Percentiles rank a stretch among this genome's conserved stretches.
Conservation (phyloP, 2,888 invertebrate genomes). For the Hirudinaria manillensis region DNA sequence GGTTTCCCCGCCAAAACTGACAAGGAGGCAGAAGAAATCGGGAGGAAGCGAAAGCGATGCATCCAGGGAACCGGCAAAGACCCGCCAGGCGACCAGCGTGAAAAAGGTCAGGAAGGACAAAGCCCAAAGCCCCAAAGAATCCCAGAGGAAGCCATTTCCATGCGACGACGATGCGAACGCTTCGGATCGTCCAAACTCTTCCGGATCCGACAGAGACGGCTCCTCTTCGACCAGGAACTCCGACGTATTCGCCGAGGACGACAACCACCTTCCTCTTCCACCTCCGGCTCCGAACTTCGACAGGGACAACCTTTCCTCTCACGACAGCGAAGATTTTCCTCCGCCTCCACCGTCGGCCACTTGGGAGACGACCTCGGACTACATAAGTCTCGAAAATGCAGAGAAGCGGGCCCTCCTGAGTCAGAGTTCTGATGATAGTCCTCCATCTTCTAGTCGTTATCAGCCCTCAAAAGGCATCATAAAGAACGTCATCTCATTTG, state of each 20-base stretch:
- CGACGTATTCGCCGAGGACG: constrained; percentile 4
- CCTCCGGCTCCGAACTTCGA: background rate
- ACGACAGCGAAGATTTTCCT: constrained; percentile 23
- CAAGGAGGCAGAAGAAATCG: constrained; percentile 30
- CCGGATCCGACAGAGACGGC: constrained; percentile 8
- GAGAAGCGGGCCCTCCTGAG: background rate
- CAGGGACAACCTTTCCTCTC: background rate
- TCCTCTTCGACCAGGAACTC: constrained; percentile 16
- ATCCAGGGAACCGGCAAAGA: background rate
- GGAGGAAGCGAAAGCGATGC: constrained; percentile 25
- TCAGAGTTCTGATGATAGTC: constrained; percentile 2
- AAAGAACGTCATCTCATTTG: background rate
- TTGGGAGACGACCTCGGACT: constrained; percentile 12
- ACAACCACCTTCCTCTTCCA: background rate
- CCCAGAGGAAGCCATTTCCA: background rate
- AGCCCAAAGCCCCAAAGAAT: constrained; percentile 18
- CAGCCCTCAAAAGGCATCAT: background rate
- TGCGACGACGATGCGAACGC: constrained; percentile 9
- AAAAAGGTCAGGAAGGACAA: constrained; percentile 21
- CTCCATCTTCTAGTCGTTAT: background rate
- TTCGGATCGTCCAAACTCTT: constrained; percentile 18
- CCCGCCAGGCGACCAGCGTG: background rate
- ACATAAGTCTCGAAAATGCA: constrained; percentile 30
- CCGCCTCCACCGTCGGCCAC: constrained; percentile 21
- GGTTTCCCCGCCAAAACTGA: constrained; percentile 35